A percentile compares a stretch with the other conserved stretches of the same genome.
phyloP scores from a whole-genome alignment of 2,113 vertebrate genomes.

The Pollimyrus isidori region DNA sequence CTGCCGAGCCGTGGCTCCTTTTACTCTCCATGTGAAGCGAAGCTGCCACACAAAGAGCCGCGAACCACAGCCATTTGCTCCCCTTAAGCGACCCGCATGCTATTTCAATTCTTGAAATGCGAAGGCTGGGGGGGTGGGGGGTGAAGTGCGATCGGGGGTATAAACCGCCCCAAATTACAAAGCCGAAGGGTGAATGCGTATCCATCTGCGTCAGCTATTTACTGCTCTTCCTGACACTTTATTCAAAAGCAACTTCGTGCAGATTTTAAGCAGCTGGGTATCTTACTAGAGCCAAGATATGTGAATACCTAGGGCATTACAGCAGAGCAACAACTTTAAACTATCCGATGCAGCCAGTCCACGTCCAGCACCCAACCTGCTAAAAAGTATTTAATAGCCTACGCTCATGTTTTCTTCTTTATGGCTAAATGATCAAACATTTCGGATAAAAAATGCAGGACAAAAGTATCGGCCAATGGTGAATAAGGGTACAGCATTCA shows the following conservation, averaged over 20 bases:
- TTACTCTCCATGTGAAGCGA: slow-evolving; percentile 27
- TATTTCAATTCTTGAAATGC: slow-evolving; percentile 32
- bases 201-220: background rate
- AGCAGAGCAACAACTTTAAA: background rate
- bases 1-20: slow-evolving; percentile 40
- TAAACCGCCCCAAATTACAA: background rate
- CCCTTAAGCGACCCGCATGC: slow-evolving; percentile 2
- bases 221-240: background rate
- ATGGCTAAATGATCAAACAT: background rate
- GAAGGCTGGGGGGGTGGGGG: slow-evolving; percentile 20
- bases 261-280: background rate
- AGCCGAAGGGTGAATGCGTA: background rate
- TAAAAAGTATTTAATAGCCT: background rate
- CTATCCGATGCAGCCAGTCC: background rate
- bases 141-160: slow-evolving; percentile 6
- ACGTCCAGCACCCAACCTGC: background rate
- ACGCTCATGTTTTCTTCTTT: background rate
- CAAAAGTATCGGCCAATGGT: background rate
- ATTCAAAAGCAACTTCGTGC: background rate
- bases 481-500: background rate
- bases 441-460: background rate
- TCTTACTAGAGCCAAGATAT: background rate
- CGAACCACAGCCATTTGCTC: slow-evolving; percentile 14
- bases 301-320: background rate
- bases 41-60: slow-evolving; percentile 18